Conservation (phyloP, 92 coral and sea anemone genomes). For the Epizoanthus illoricatus region DNA sequence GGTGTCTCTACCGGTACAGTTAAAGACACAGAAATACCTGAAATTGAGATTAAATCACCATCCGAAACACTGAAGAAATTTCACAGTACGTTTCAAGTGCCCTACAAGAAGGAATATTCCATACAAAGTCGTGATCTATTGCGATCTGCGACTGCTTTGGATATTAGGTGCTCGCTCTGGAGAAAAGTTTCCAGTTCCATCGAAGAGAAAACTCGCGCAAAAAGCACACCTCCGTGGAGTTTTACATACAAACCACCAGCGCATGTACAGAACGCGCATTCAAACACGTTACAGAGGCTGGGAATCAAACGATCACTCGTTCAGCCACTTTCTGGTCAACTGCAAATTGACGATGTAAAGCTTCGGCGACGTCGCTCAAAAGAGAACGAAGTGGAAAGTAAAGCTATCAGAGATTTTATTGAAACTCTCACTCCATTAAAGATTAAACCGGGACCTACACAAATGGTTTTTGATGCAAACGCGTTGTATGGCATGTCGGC, state of each 20-base stretch:
- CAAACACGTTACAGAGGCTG: slow-evolving; percentile 64
- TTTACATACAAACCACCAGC: slow-evolving; percentile 59
- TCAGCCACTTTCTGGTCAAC: slow-evolving; percentile 72
- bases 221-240: slow-evolving; percentile 82
- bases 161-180: slow-evolving; percentile 85
- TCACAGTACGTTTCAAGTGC: slow-evolving; percentile 73
- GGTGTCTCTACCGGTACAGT: not conserved
- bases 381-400: slow-evolving; percentile 56
- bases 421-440: slow-evolving; percentile 64
- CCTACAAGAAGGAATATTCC: slow-evolving; percentile 78
- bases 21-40: not conserved
- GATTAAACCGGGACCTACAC: slow-evolving; percentile 69
- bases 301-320: slow-evolving; percentile 74
- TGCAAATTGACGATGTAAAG: slow-evolving; percentile 70
- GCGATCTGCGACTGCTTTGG: slow-evolving; percentile 72
- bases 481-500: slow-evolving; percentile 55
- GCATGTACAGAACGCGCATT: slow-evolving; percentile 69
- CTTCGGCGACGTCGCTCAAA: slow-evolving; percentile 66
- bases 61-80: slow-evolving; percentile 61
- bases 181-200: slow-evolving; percentile 61
- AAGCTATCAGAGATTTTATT: slow-evolving; percentile 69
- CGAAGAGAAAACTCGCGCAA: slow-evolving; percentile 62
- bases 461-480: slow-evolving; percentile 58
- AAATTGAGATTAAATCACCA: slow-evolving; percentile 23
- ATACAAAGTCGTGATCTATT: slow-evolving; percentile 56